Percentiles rank a stretch among this genome's conserved stretches.
These are phyloP conservation scores for Ferrisia virgata DNA, from an alignment of 2,888 invertebrate species.

Conservation along the genomic window DNA sequence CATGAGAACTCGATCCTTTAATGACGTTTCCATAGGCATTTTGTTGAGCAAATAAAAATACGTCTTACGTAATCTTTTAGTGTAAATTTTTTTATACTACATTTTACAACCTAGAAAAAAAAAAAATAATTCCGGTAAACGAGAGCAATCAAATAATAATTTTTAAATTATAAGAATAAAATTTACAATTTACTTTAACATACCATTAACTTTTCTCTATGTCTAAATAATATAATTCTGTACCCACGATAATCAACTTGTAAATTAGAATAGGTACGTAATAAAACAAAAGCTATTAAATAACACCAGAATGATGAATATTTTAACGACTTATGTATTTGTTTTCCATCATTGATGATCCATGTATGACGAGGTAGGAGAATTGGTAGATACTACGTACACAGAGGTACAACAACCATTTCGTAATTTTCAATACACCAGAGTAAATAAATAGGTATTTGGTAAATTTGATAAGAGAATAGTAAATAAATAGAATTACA, in stretches of 20 bases:
- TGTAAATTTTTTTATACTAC: background rate
- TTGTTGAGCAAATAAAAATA: conserved; percentile 21
- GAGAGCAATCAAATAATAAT: background rate
- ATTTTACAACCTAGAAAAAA: conserved; percentile 13
- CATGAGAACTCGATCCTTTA: conserved; percentile 42
- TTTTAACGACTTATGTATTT: background rate
- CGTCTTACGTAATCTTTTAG: background rate
- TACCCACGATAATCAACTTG: background rate
- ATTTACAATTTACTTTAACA: background rate
- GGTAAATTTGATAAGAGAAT: background rate
- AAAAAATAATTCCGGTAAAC: background rate
- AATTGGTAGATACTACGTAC: too few species aligned
- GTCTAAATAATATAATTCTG: background rate
- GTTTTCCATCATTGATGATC: background rate
- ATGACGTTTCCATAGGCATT: conserved; percentile 40
- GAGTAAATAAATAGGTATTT: background rate
- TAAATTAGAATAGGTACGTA: background rate
- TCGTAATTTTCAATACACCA: background rate
- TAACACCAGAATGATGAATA: background rate
- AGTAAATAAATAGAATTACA: too few species aligned
- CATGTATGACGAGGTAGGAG: background rate
- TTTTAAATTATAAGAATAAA: too few species aligned
- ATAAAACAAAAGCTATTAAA: background rate
- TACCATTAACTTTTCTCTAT: background rate
- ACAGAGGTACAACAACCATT: background rate